phyloP scores from a whole-genome alignment of 1,140 invertebrate species.

The Phenacoccus solenopsis region DNA sequence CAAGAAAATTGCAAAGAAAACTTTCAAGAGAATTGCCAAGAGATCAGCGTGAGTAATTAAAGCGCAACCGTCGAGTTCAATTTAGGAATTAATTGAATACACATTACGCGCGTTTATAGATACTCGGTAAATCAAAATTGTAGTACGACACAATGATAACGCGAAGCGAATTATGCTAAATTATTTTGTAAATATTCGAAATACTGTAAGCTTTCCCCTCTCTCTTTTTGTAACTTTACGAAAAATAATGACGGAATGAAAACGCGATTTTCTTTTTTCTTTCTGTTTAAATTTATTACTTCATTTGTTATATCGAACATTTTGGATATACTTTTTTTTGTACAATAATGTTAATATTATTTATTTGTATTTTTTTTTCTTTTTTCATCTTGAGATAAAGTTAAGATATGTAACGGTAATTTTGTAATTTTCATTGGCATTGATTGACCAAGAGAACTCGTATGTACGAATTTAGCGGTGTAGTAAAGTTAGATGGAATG shows the following conservation, averaged over 20 bases:
- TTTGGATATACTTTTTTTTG: no score
- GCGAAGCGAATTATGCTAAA: not conserved
- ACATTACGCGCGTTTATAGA: not conserved
- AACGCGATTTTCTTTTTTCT: not conserved
- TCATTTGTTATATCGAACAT: not conserved
- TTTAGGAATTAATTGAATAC: not conserved
- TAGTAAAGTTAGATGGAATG: no score
- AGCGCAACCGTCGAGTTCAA: not conserved
- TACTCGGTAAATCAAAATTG: slow-evolving; percentile 12
- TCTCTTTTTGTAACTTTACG: not conserved
- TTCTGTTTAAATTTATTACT: not conserved
- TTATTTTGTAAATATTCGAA: not conserved
- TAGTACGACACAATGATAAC: not conserved
- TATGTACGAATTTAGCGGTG: no score
- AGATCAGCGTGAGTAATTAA: slow-evolving; percentile 10
- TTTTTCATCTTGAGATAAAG: no score
- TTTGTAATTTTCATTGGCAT: not conserved
- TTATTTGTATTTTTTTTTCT: no score
- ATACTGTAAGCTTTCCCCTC: not conserved
- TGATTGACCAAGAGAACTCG: no score
- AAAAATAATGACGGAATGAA: not conserved
- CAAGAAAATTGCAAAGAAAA: slow-evolving; percentile 10
- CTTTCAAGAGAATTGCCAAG: slow-evolving; percentile 12
- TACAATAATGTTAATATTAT: not conserved
- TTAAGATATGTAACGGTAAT: no score